Conservation (phyloP, 2,888 invertebrate genomes). For the Gasteruption jaculator region DNA sequence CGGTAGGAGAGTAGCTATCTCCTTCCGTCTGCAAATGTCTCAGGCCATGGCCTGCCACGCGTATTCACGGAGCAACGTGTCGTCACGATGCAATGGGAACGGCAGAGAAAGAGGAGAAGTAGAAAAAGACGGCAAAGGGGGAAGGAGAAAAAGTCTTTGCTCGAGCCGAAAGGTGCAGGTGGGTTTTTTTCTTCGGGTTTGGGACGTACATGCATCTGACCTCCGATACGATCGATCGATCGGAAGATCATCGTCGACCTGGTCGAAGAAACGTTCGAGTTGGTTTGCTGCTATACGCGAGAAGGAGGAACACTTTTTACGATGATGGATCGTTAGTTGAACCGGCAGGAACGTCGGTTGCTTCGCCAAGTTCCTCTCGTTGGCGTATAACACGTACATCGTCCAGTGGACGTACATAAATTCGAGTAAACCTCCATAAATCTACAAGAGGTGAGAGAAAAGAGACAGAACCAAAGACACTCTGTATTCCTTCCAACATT, state of each 20-base stretch:
- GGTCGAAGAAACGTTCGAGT: conserved; percentile 22
- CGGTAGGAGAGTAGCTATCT: too few relatives aligned
- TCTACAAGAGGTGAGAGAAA: too few relatives aligned
- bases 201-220: conserved; percentile 29
- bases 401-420: conserved; percentile 35
- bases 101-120: conserved; percentile 1
- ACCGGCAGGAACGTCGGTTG: conserved; percentile 33
- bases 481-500: too few relatives aligned
- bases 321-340: conserved; percentile 37
- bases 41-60: too few relatives aligned
- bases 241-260: conserved; percentile 26
- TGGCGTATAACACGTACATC: conserved; percentile 11
- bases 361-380: conserved; percentile 21
- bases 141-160: conserved; percentile 17
- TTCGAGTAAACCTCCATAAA: conserved; percentile 40
- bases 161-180: conserved; percentile 7
- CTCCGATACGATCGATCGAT: conserved; percentile 27
- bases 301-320: conserved; percentile 31
- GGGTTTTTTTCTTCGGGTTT: conserved; percentile 25
- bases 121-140: conserved; percentile 4
- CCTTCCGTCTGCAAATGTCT: too few relatives aligned
- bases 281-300: conserved; percentile 18
- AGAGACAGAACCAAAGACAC: too few relatives aligned
- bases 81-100: conserved; percentile 16
- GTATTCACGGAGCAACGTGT: conserved; percentile 25